Evolutionary conservation across 2,888 invertebrate species (phyloP).

Genomic region (Lasioglossum zephyrum): DNA sequence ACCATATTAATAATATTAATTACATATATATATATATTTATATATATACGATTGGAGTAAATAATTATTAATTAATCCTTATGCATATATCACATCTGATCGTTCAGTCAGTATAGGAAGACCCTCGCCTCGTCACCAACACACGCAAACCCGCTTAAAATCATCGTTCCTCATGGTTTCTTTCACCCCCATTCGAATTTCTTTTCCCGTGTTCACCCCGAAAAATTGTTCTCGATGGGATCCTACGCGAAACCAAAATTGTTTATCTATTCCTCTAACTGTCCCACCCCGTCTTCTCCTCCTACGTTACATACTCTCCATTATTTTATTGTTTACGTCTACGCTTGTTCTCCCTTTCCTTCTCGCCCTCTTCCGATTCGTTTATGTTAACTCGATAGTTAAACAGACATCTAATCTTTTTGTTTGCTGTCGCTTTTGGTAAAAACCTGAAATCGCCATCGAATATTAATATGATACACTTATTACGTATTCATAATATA

Average conservation of each 20-base stretch:
- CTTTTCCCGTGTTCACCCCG: not conserved
- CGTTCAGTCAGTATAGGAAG: slow-evolving; percentile 85
- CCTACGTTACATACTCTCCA: not conserved
- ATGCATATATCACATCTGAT: slow-evolving; percentile 84
- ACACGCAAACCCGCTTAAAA: slow-evolving; percentile 62
- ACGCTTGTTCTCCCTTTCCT: slow-evolving; percentile 24
- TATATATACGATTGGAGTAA: slow-evolving; percentile 79
- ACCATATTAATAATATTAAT: slow-evolving; percentile 74
- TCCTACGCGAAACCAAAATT: slow-evolving; percentile 26
- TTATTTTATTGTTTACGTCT: not conserved
- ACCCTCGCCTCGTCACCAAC: slow-evolving; percentile 82
- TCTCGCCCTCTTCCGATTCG: slow-evolving; percentile 65
- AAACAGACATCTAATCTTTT: slow-evolving; percentile 76
- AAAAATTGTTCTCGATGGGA: not conserved
- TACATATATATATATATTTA: slow-evolving; percentile 68
- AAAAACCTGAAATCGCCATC: slow-evolving; percentile 83
- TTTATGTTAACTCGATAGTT: slow-evolving; percentile 68
- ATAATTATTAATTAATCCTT: slow-evolving; percentile 82
- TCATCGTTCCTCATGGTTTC: slow-evolving; percentile 38
- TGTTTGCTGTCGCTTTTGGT: slow-evolving; percentile 73
- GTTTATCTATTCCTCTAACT: slow-evolving; percentile 15
- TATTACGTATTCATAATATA: slow-evolving; percentile 82
- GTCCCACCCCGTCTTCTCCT: slow-evolving; percentile 15
- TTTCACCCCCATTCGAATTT: slow-evolving; percentile 3
- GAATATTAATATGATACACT: slow-evolving; percentile 83